A percentile compares a stretch with the other conserved stretches of the same genome.
phyloP scores from a whole-genome alignment of 2,888 invertebrate species.

The Nomada ferruginata region DNA sequence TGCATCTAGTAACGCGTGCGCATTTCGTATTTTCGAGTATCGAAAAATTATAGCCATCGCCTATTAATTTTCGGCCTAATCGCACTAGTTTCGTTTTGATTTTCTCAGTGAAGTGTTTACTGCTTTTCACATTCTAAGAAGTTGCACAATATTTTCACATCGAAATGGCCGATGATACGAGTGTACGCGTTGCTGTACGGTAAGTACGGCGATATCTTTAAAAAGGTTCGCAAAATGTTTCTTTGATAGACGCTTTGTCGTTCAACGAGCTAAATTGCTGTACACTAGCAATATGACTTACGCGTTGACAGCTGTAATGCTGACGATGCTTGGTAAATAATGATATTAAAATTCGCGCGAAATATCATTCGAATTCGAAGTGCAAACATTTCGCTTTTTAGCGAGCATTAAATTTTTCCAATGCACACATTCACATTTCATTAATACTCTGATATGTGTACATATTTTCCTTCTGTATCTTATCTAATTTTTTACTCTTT shows the following conservation, averaged over 20 bases:
- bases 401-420: background rate
- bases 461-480: conserved; percentile 8
- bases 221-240: background rate
- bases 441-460: background rate
- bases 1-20: conserved; percentile 64
- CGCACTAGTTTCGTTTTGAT: conserved; percentile 40
- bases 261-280: conserved; percentile 13
- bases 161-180: conserved; percentile 83
- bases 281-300: conserved; percentile 3
- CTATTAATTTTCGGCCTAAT: conserved; percentile 52
- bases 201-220: conserved; percentile 68
- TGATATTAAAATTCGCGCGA: conserved; percentile 27
- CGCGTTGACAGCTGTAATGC: conserved; percentile 30
- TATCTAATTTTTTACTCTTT: conserved; percentile 17
- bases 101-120: conserved; percentile 25
- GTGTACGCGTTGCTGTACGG: conserved; percentile 83
- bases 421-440: background rate
- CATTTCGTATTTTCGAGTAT: conserved; percentile 45
- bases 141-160: conserved; percentile 51
- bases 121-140: conserved; percentile 44
- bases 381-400: background rate
- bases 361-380: conserved; percentile 39
- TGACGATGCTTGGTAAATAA: conserved; percentile 20
- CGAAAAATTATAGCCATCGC: conserved; percentile 35
- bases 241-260: conserved; percentile 13